Evolutionary conservation across 53 echinoderm and acorn worm species (phyloP), one percentile per base, ranked within the genome.

Genomic region (Apostichopus leukothele): DNA sequence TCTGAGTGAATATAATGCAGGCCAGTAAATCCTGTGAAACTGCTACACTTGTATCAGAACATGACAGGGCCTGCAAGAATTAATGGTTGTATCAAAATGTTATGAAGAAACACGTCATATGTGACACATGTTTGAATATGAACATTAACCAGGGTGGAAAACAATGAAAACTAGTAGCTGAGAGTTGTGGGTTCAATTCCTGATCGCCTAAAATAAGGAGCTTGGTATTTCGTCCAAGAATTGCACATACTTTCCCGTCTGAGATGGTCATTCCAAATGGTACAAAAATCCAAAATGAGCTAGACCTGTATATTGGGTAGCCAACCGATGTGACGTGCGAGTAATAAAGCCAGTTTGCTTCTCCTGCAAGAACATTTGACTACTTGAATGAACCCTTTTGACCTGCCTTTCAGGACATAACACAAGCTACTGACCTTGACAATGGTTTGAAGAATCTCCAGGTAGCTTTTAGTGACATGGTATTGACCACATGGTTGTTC

Each of bases 1-100:
- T 87, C 92, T 96, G 98, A 9, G 95, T 89, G 85, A 93, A 98
- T 21, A 98, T 80, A 57, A 95, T 89, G 66, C 95, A 95, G 19
- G 98, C 98, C 14, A 98, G 88, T 25, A 98, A 91, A 73, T 98
- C 98, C 86, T 98, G 98, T 10, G 93, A 92, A 8, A 92, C 91
- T 39, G 95, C 98, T 7, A 94, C 79, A 50, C 90, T 89, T 14
- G 93, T 86, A 1, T 93, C 89, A 10, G 67, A 52, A 54, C 87
- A 86, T 21, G 94, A 86, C 22, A 98, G 76, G 39, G 95, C 98
- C 98, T 96, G 87, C 66, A 67, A 59, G 57, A 25, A 21, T 57
- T 7, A 57, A 57, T 3, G 39, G 39, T 39, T 39, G 39, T 39
- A 39, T 39, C 39, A 39, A 54, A 20, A 85, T 76, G n/a, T 4